Evolutionary conservation across 2,888 invertebrate species (phyloP).

Genomic region (Furcula furcula): DNA sequence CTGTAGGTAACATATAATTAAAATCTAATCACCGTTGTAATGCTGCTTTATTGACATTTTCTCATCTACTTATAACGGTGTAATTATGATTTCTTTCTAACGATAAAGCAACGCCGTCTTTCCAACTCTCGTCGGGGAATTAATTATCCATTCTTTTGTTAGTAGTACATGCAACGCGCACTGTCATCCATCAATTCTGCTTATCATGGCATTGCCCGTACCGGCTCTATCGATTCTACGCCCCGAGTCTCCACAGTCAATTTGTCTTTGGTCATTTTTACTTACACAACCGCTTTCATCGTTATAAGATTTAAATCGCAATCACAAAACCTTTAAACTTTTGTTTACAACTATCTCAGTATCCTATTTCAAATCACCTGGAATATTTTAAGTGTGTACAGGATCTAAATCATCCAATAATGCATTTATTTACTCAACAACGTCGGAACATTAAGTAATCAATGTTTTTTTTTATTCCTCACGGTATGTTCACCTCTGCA

Average conservation of each 20-base stretch:
- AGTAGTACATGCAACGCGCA: constrained; percentile 49
- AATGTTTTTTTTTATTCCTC: constrained; percentile 32
- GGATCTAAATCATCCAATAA: constrained; percentile 25
- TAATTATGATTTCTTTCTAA: constrained; percentile 48
- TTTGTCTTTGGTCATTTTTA: constrained; percentile 60
- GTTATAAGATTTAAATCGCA: too few relatives aligned
- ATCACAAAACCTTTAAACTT: too few relatives aligned
- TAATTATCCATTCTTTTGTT: constrained; percentile 75
- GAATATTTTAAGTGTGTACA: background rate
- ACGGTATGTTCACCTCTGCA: constrained; percentile 44
- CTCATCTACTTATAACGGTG: constrained; percentile 29
- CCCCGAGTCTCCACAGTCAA: constrained; percentile 57
- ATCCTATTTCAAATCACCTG: background rate
- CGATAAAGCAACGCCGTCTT: constrained; percentile 45
- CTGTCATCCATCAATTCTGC: constrained; percentile 72
- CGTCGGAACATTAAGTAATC: constrained; percentile 38
- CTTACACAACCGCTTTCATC: constrained; percentile 55
- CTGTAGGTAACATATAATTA: too few relatives aligned
- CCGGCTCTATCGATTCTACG: constrained; percentile 42
- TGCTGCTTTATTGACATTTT: constrained; percentile 21
- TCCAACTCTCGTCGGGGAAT: constrained; percentile 66
- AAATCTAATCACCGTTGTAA: constrained; percentile 1
- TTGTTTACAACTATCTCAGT: background rate
- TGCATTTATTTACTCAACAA: constrained; percentile 31
- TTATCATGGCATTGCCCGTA: constrained; percentile 59